phyloP scores from a whole-genome alignment of 2,888 invertebrate genomes.

The Cryptops parisi region DNA sequence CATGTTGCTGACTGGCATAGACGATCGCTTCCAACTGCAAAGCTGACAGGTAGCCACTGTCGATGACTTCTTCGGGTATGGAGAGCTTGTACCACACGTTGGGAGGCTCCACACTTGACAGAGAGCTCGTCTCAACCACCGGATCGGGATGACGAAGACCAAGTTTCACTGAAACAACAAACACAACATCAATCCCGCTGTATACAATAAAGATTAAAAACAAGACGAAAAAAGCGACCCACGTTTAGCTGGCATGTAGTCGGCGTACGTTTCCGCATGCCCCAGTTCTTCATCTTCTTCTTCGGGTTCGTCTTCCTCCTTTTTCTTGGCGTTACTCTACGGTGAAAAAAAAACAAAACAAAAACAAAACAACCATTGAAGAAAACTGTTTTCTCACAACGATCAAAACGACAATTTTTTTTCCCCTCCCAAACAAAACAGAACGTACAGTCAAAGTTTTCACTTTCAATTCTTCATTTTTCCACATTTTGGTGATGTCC shows the following conservation, averaged over 20 bases:
- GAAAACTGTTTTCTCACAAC: too few relatives aligned
- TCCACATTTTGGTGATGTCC: conserved; percentile 12
- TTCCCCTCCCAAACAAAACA: too few relatives aligned
- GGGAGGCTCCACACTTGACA: conserved; percentile 88
- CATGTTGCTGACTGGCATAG: conserved; percentile 94
- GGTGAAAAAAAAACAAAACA: not conserved
- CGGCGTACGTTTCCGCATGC: conserved; percentile 95
- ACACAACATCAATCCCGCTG: too few relatives aligned
- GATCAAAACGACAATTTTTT: too few relatives aligned
- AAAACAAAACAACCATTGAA: too few relatives aligned
- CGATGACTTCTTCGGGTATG: conserved; percentile 64
- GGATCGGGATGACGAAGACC: conserved; percentile 96
- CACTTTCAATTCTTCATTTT: conserved; percentile 9
- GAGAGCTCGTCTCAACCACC: conserved; percentile 95
- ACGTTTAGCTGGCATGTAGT: conserved; percentile 95
- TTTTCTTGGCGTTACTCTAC: not conserved
- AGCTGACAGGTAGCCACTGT: conserved; percentile 76
- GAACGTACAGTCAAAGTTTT: not conserved
- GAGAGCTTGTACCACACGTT: conserved; percentile 67
- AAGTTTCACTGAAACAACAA: conserved; percentile 53
- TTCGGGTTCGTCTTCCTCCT: conserved; percentile 46
- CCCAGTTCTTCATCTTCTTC: conserved; percentile 94
- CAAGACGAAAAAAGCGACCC: too few relatives aligned
- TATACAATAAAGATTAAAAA: too few relatives aligned
- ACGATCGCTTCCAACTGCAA: conserved; percentile 94